Evolutionary conservation across 2,113 vertebrate species (phyloP).

Genomic region (Microcebus ravelobensis): DNA sequence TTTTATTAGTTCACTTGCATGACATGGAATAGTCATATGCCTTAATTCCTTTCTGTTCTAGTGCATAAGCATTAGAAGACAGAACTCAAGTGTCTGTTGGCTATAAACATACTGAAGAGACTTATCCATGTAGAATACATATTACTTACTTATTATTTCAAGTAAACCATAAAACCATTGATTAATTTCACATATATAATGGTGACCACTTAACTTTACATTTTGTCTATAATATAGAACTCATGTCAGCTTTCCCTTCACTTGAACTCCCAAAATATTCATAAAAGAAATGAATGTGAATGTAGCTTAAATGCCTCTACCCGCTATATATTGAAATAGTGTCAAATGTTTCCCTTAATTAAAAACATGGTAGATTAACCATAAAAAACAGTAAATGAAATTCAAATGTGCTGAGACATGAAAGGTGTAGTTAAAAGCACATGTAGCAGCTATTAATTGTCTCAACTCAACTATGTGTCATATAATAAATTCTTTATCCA

Average conservation of each 20-base stretch:
- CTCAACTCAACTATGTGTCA: neutral
- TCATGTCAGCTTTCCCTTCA: constrained; percentile 11
- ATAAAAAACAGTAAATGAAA: constrained; percentile 50
- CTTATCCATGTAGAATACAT: neutral
- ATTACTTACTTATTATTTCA: constrained; percentile 38
- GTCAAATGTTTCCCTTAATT: constrained; percentile 60
- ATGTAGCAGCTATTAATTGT: neutral
- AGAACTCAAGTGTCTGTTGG: neutral
- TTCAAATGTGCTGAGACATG: constrained; percentile 26
- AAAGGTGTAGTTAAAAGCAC: constrained; percentile 17
- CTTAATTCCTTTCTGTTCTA: constrained; percentile 9
- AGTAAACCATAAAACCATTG: constrained; percentile 31
- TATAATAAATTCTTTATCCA: constrained; percentile 39
- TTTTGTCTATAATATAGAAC: neutral
- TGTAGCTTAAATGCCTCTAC: constrained; percentile 30
- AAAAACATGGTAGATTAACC: neutral
- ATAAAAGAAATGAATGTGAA: constrained; percentile 63
- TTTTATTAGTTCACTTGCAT: neutral
- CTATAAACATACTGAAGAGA: neutral
- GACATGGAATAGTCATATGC: neutral
- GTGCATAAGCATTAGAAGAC: neutral
- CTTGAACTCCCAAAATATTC: constrained; percentile 23
- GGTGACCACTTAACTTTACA: constrained; percentile 30
- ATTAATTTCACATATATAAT: neutral
- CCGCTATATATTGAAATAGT: constrained; percentile 55